Evolutionary conservation across 1,140 invertebrate genomes (phyloP), one percentile per base, ranked within the genome.

Genomic region (Drosophila littoralis): DNA sequence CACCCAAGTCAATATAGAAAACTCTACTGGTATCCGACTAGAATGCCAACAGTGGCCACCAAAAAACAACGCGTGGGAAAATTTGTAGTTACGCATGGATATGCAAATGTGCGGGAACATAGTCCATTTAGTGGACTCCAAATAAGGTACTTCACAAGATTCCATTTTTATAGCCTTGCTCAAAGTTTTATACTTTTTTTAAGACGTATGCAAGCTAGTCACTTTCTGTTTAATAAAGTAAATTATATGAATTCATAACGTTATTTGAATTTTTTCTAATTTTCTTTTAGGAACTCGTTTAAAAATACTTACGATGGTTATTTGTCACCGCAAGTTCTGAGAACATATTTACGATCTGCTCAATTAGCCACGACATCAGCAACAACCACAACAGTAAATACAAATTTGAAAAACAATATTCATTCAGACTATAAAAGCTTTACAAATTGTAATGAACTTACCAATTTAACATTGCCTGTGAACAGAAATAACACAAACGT

Each of bases 1-100:
- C 45, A 63, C 10, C 59, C 59, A 46, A 63, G 48, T 45, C 36
- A 36, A 6, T 40, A 45, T 6, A 32, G 59, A 10, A 70, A 63
- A 10, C 40, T 63, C 6, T 64, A 70, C 33, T 70, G 67, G 67
- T 70, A 70, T 28, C 10, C 40, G n/a, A 48, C 43, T 17, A 42
- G 59, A 32, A 50, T 38, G 12, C 67, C 67, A 13, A 38, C 46
- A 8, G 12, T 54, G 5, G 2, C 50, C 32, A 10, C 59, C 4
- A 38, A 59, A 52, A 63, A 70, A 6, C 67, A 63, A 13, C 67
- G 59, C 7, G 46, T 35, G 40, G 58, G 15, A 10, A 70, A 61
- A 12, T 54, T 70, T 3, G 33, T 54, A 15, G 36, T 54, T 1
- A 54, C 52, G 28, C 59, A 61, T 28, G 40, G 58, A 38, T 70